A percentile compares a stretch with the other conserved stretches of the same genome.
Conservation (phyloP, 2,888 invertebrate genomes). For the Chloromyia formosa region DNA sequence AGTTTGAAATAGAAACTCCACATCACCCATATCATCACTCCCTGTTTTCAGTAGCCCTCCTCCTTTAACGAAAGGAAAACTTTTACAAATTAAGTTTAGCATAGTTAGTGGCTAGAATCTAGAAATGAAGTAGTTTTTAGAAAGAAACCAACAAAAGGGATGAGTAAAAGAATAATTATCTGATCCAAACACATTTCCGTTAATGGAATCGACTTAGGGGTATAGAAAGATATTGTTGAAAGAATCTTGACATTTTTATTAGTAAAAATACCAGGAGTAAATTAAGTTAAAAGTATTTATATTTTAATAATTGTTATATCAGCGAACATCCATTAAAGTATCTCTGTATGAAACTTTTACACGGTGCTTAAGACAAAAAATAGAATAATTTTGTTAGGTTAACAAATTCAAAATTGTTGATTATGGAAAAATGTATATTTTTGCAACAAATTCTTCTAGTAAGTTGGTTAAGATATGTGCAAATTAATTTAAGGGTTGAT, state of each 20-base stretch:
- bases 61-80: background rate
- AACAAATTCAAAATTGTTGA: slow-evolving; percentile 6
- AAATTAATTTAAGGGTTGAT: slow-evolving; percentile 26
- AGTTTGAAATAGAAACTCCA: slow-evolving; percentile 16
- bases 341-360: no score
- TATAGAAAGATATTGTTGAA: background rate
- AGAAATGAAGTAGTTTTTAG: background rate
- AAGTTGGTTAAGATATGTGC: slow-evolving; percentile 14
- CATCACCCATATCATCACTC: no score
- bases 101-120: background rate
- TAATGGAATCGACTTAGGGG: background rate
- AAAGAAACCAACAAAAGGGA: background rate
- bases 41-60: no score
- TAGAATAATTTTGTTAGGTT: background rate
- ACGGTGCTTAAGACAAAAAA: slow-evolving; percentile 4
- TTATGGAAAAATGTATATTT: background rate
- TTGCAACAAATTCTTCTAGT: slow-evolving; percentile 6
- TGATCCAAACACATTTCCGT: background rate
- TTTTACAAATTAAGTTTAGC: slow-evolving; percentile 28
- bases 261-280: no score
- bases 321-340: no score
- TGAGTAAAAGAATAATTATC: background rate
- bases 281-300: no score
- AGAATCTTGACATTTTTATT: no score
- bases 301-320: no score